Percentiles rank a stretch among this genome's conserved stretches.
These are phyloP conservation scores for Dicrurus megarhynchus DNA, from an alignment of 2,113 vertebrate species.

Conservation along the genomic window DNA sequence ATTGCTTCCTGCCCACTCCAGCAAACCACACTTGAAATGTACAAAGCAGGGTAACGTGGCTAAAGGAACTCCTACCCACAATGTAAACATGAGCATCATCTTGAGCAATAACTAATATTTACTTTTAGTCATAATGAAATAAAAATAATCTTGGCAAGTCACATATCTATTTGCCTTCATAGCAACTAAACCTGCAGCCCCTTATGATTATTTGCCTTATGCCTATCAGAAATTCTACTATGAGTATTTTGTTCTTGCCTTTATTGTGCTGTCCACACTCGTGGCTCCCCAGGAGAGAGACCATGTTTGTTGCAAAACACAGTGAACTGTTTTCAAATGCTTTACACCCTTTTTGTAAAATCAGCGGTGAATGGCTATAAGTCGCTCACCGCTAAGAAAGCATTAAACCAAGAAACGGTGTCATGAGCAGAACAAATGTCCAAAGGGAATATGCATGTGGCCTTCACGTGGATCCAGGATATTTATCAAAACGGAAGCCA, in stretches of 20 bases:
- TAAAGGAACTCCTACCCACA: neutral
- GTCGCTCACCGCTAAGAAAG: neutral
- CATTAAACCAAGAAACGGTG: neutral
- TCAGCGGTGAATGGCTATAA: neutral
- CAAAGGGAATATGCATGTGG: neutral
- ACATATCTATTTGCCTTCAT: neutral
- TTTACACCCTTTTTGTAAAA: neutral
- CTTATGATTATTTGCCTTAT: neutral
- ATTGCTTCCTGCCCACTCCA: neutral
- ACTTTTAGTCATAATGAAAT: neutral
- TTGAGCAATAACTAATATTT: neutral
- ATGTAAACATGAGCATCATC: neutral
- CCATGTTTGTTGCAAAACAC: neutral
- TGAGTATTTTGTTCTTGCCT: neutral
- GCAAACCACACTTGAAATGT: neutral
- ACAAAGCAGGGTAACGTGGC: neutral
- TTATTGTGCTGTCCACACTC: neutral
- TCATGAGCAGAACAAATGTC: neutral
- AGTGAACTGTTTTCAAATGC: neutral
- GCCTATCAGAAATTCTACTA: neutral
- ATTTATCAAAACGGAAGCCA: neutral
- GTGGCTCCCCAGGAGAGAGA: neutral
- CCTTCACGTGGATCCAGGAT: neutral
- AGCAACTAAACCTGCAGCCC: neutral
- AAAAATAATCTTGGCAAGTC: neutral